Evolutionary conservation across 2,113 vertebrate species (phyloP).

Genomic region (Triplophysa rosa): DNA sequence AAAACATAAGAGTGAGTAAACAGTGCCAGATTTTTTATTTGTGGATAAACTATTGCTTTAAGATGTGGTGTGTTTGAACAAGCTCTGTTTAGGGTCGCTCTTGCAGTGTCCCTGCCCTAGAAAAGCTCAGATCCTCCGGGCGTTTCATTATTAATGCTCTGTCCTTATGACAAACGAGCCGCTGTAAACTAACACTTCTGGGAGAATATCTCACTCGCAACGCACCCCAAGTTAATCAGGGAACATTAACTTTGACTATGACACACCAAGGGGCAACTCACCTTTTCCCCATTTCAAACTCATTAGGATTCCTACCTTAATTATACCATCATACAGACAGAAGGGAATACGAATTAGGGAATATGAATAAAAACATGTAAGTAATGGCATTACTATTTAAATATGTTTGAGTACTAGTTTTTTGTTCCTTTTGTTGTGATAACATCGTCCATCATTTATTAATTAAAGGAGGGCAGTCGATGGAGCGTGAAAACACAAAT

Average conservation of each 20-base stretch:
- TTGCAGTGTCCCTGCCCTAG: conserved; percentile 59
- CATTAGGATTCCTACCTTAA: conserved; percentile 1
- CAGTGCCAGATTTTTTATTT: no score
- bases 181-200: conserved; percentile 40
- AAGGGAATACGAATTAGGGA: background rate
- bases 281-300: conserved; percentile 6
- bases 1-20: background rate
- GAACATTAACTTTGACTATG: conserved; percentile 35
- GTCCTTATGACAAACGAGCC: conserved; percentile 56
- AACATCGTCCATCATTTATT: no score
- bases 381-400: no score
- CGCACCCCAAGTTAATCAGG: conserved; percentile 35
- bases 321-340: background rate
- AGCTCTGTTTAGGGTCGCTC: conserved; percentile 55
- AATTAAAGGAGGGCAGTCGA: no score
- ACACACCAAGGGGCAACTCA: conserved; percentile 7
- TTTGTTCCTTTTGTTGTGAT: no score
- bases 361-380: background rate
- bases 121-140: conserved; percentile 64
- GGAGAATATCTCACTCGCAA: conserved; percentile 39
- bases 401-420: no score
- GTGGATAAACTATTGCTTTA: background rate
- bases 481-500: no score
- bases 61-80: conserved; percentile 39
- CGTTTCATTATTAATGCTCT: conserved; percentile 54